Evolutionary conservation across 2,888 invertebrate genomes (phyloP), one percentile per base, ranked within the genome.

Genomic region (Prosapia bicincta): DNA sequence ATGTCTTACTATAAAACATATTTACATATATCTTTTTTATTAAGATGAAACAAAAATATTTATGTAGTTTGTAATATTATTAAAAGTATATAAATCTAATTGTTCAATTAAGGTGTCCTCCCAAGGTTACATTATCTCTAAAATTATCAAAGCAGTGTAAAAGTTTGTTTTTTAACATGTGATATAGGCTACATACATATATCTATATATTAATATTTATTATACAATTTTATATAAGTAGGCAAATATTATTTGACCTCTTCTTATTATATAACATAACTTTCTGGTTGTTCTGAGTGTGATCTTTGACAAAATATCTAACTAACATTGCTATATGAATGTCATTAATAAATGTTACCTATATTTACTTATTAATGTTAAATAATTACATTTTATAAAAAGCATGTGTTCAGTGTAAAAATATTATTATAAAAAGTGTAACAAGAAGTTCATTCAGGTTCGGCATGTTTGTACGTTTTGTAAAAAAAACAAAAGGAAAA

Each of bases 351-450:
- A 75, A 75, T 75, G 70, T 71, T 65, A 66, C 69, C 30, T 24
- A 26, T 70, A 66, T 23, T 70, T 54, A 67, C 26, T 69, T 69
- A 69, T 69, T 1, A 66, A 75, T 75, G 75, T 71, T 71, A 69
- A 15, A 71, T 26, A 71, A 71, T 71, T 23, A 54, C 15, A 10
- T 54, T 54, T 54, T 30, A 9, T 1, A 43, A 71, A 43, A 71
- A 71, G 43, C 25, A 75, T 75, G 75, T 75, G 75, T 75, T 75
- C 71, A 75, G 68, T 75, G 75, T 75, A 66, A 67, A 38, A 75
- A 65, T 25, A 68, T 26, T 26, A n/a, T n/a, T 3, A 26, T 20
- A 30, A 69, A 69, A 30, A 30, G 13, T 28, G n/a, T n/a, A 10
- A 69, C 26, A 69, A 26, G 15, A 28, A 20, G 28, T 26, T 26